phyloP scores from a whole-genome alignment of 2,888 invertebrate genomes.

The Lycaena phlaeas region DNA sequence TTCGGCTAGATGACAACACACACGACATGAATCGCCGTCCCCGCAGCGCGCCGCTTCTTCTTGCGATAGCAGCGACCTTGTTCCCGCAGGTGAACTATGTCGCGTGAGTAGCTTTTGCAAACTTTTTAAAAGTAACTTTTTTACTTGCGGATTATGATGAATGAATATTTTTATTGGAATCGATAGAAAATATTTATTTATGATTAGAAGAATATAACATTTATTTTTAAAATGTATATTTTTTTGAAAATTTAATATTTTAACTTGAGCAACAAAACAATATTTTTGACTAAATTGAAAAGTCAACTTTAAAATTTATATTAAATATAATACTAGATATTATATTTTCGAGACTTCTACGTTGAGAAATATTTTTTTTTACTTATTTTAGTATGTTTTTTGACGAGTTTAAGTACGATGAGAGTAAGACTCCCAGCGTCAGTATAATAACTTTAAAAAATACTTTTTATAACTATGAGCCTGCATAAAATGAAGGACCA shows the following conservation, averaged over 20 bases:
- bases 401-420: too few relatives aligned
- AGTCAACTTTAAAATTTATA: too few relatives aligned
- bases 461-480: too few relatives aligned
- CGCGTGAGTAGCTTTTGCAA: conserved; percentile 74
- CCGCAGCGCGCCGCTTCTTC: conserved; percentile 73
- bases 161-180: neutral
- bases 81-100: conserved; percentile 74
- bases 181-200: neutral
- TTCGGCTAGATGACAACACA: conserved; percentile 54
- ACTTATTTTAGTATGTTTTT: too few relatives aligned
- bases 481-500: too few relatives aligned
- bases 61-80: conserved; percentile 74
- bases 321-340: too few relatives aligned
- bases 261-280: neutral
- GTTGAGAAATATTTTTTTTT: too few relatives aligned
- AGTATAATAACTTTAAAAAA: too few relatives aligned
- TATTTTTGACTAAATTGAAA: too few relatives aligned
- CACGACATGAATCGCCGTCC: conserved; percentile 70
- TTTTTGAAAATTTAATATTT: neutral
- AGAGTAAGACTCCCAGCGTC: too few relatives aligned
- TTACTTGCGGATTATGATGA: neutral
- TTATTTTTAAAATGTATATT: neutral
- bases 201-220: neutral
- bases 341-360: too few relatives aligned
- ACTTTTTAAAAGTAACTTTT: neutral